These are phyloP conservation scores for Acronicta aceris DNA, from an alignment of 2,888 invertebrate genomes.

Conservation along the genomic window DNA sequence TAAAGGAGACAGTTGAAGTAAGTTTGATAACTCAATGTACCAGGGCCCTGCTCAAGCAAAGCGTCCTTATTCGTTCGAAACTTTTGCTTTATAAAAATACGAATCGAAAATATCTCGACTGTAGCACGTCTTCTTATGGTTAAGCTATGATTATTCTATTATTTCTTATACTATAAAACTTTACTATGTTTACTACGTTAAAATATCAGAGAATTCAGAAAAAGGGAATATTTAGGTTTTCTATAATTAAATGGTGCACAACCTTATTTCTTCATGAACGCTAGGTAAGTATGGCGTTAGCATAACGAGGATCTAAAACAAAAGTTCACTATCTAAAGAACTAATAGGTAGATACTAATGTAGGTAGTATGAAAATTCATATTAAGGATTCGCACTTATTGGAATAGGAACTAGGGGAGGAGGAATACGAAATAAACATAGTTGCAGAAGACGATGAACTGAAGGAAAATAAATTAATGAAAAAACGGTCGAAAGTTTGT, in stretches of 20 bases:
- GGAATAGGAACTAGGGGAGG: conserved; percentile 83
- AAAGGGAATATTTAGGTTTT: conserved; percentile 87
- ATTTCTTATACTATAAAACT: conserved; percentile 81
- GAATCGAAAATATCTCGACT: conserved; percentile 89
- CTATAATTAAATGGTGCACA: conserved; percentile 89
- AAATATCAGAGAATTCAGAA: conserved; percentile 89
- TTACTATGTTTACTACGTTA: conserved; percentile 79
- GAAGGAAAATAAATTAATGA: conserved; percentile 45
- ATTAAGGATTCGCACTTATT: conserved; percentile 65
- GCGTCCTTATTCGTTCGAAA: conserved; percentile 86
- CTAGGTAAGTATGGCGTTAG: conserved; percentile 86
- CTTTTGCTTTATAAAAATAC: conserved; percentile 89
- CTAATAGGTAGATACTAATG: conserved; percentile 59
- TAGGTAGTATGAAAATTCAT: conserved; percentile 70
- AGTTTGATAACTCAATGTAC: conserved; percentile 58
- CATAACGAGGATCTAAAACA: conserved; percentile 79
- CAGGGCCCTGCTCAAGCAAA: conserved; percentile 88
- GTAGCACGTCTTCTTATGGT: conserved; percentile 84
- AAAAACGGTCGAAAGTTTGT: conserved; percentile 62
- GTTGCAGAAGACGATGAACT: conserved; percentile 31
- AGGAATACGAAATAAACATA: conserved; percentile 62
- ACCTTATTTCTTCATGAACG: conserved; percentile 89
- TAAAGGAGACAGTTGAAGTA: conserved; percentile 38
- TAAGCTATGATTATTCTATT: conserved; percentile 86
- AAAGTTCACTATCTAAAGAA: conserved; percentile 76